phyloP scores from a whole-genome alignment of 2,888 invertebrate genomes.

The Scaptomyza tumidula region DNA sequence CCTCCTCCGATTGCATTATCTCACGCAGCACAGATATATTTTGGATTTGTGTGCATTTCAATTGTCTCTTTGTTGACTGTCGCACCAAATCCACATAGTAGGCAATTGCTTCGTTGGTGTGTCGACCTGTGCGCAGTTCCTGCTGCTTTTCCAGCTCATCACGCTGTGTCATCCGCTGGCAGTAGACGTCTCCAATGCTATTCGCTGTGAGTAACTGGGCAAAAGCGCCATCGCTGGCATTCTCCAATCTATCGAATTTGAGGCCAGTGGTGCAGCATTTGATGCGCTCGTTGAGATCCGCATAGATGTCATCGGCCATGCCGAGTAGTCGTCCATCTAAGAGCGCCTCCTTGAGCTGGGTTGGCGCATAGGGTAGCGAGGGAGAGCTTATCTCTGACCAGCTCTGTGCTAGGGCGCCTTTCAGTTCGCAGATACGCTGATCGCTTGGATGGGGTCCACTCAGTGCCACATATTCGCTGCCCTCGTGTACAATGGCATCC shows the following conservation, averaged over 20 bases:
- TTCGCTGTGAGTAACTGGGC: constrained; percentile 73
- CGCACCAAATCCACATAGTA: constrained; percentile 63
- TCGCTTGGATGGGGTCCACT: constrained; percentile 72
- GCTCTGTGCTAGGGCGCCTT: constrained; percentile 20
- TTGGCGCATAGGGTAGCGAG: constrained; percentile 76
- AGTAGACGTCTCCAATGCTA: constrained; percentile 79
- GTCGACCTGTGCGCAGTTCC: constrained; percentile 52
- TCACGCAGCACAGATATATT: constrained; percentile 59
- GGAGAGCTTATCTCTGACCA: constrained; percentile 51
- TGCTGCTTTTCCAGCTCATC: constrained; percentile 29
- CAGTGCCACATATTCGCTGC: constrained; percentile 74
- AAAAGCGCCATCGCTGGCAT: constrained; percentile 42
- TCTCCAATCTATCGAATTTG: constrained; percentile 54
- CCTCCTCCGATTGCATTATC: constrained; percentile 27
- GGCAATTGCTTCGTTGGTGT: constrained; percentile 59
- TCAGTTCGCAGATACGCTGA: constrained; percentile 76
- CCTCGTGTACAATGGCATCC: constrained; percentile 55
- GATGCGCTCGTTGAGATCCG: constrained; percentile 72
- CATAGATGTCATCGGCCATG: constrained; percentile 58
- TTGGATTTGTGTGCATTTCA: constrained; percentile 66
- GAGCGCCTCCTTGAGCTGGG: constrained; percentile 69
- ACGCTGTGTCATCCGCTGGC: constrained; percentile 57
- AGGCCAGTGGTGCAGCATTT: constrained; percentile 77
- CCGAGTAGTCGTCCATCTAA: constrained; percentile 61
- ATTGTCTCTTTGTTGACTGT: constrained; percentile 21